Base-by-base conservation (phyloP, 2,113 vertebrate species). In the Sinosuthora webbiana region DNA sequence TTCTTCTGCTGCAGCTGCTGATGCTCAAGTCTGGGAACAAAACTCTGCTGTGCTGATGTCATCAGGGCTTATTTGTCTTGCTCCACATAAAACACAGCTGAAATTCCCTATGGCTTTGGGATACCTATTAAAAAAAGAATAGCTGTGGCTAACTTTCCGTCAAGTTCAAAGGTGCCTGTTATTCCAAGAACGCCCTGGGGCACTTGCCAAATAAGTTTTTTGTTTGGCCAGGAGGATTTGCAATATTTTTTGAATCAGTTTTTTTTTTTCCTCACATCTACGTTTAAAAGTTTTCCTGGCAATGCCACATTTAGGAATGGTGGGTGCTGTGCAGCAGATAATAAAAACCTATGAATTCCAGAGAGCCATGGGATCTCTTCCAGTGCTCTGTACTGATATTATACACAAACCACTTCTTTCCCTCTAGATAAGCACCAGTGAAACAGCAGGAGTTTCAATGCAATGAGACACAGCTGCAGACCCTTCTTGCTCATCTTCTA, bases 101-200 rank as follows among this genome's bases (percentile, higher is more conserved):
- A 83, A 87, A 90, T 74, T 87, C n/a, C 35, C 41, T 42, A 33
- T 90, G 90, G 87, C 94, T 96, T 94, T 90, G 76, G 76, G 90
- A 86, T 71, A 88, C 23, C 53, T 75, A 91, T 83, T 96, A 89
- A 77, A 92, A 94, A 63, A 53, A 59, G 37, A 81, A 90, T 60
- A 93, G 69, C 39, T 92, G 90, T 86, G 90, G 79, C 56, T 90
- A 89, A 89, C 76, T 93, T 88, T 85, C 90, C 6, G 4, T 78
- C 64, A 83, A 86, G 56, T 93, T 93, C 71, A 83, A 93, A 95
- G 76, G 39, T 83, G n/a, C 42, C 88, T 85, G 69, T 95, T 96
- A 79, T 44, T 86, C 6, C 4, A 90, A 89, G 93, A 90, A 87
- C 1, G 3, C 44, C 81, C 63, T 70, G 4, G 1, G 50, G 73